A percentile compares a stretch with the other conserved stretches of the same genome.
Evolutionary conservation across 2,797 vertebrate species (phyloP).

Genomic region (Merluccius polli): DNA sequence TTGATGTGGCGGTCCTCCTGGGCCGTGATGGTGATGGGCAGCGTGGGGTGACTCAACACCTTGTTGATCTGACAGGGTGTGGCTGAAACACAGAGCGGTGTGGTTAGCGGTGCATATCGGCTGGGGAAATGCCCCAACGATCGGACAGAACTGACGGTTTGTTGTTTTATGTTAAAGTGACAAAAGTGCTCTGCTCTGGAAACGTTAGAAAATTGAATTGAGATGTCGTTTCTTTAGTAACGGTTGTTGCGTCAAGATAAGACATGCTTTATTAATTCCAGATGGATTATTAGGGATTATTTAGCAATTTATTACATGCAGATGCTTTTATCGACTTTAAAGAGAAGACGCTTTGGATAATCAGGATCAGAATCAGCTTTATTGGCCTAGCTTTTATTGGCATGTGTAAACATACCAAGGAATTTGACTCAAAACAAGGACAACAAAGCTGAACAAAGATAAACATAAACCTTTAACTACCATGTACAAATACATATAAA

Average conservation of each 20-base stretch:
- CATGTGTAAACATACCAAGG: too few relatives aligned
- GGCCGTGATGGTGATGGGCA: constrained; percentile 94
- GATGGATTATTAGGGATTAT: not conserved
- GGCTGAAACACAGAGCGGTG: constrained; percentile 35
- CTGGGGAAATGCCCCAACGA: too few relatives aligned
- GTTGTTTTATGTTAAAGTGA: not conserved
- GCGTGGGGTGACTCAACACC: constrained; percentile 96
- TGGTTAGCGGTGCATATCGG: not conserved
- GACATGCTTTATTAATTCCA: not conserved
- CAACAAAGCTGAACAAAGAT: too few relatives aligned
- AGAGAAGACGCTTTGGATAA: not conserved
- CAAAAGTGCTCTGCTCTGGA: not conserved
- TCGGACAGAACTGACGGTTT: too few relatives aligned
- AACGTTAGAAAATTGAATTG: not conserved
- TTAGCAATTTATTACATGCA: not conserved
- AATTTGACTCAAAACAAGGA: too few relatives aligned
- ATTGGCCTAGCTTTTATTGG: too few relatives aligned
- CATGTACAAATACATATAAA: too few relatives aligned
- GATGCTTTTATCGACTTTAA: not conserved
- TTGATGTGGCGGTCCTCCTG: constrained; percentile 97
- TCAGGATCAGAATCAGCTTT: too few relatives aligned
- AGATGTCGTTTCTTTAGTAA: not conserved
- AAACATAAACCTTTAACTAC: too few relatives aligned
- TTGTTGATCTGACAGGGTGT: constrained; percentile 91
- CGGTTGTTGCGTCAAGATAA: not conserved